Evolutionary conservation across 2,113 vertebrate genomes (phyloP).

Genomic region (Rhinolophus sinicus): DNA sequence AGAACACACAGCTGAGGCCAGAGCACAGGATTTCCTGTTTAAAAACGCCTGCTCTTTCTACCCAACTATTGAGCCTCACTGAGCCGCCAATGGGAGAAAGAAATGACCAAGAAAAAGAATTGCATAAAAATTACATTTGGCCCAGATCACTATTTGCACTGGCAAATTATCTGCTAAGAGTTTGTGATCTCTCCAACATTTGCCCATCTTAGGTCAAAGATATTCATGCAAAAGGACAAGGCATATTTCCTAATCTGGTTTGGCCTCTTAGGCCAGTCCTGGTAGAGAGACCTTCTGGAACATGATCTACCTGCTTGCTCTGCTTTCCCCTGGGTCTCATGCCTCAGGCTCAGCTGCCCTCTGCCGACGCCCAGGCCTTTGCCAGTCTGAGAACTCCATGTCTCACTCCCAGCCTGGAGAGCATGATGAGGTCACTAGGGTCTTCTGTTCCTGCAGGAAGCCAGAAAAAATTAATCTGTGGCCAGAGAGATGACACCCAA

Average conservation of each 20-base stretch:
- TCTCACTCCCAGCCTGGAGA: conserved; percentile 60
- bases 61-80: not conserved
- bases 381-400: conserved; percentile 47
- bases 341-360: not conserved
- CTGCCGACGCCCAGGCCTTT: not conserved
- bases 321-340: not conserved
- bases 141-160: not conserved
- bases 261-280: not conserved
- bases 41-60: not conserved
- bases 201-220: not conserved
- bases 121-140: not conserved
- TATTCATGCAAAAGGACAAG: not conserved
- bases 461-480: conserved; percentile 49
- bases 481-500: not conserved
- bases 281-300: not conserved
- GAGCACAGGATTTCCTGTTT: not conserved
- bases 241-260: not conserved
- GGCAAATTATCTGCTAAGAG: not conserved
- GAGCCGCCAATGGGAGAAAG: not conserved
- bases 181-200: not conserved
- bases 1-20: not conserved
- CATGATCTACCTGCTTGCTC: not conserved
- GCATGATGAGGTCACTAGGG: conserved; percentile 43
- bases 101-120: not conserved
- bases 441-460: conserved; percentile 59